Evolutionary conservation across 2,888 invertebrate species (phyloP).

Genomic region (Xylota sylvarum): DNA sequence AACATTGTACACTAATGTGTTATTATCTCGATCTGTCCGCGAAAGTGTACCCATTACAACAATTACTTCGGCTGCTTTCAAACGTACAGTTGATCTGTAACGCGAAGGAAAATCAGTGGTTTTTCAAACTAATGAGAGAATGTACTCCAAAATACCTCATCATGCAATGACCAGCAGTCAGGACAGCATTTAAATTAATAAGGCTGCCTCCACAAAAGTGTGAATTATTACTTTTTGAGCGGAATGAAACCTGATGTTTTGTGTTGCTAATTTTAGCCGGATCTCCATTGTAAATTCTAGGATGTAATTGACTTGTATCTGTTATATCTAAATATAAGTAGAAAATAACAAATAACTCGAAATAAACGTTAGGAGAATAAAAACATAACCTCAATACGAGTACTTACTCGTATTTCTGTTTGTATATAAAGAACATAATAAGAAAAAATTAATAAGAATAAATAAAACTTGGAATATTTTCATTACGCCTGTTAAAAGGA

Average conservation of each 20-base stretch:
- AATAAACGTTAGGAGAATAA: too few relatives aligned
- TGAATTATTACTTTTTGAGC: conserved; percentile 23
- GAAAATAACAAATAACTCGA: too few relatives aligned
- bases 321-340: too few relatives aligned
- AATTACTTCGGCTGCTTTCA: not conserved
- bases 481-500: too few relatives aligned
- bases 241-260: conserved; percentile 61
- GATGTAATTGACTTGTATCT: too few relatives aligned
- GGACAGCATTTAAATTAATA: conserved; percentile 41
- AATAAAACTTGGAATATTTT: too few relatives aligned
- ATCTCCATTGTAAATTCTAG: conserved; percentile 62
- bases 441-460: too few relatives aligned
- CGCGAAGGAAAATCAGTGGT: not conserved
- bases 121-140: not conserved
- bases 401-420: too few relatives aligned
- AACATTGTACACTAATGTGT: conserved; percentile 51
- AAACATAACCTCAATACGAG: too few relatives aligned
- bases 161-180: conserved; percentile 67
- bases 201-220: conserved; percentile 61
- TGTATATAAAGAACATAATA: too few relatives aligned
- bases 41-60: conserved; percentile 53
- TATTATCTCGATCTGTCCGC: conserved; percentile 15
- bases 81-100: not conserved
- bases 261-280: conserved; percentile 29
- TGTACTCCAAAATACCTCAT: conserved; percentile 5